Percentiles rank a stretch among this genome's conserved stretches.
Evolutionary conservation across 2,113 vertebrate species (phyloP).

Genomic region (Todiramphus chloris): DNA sequence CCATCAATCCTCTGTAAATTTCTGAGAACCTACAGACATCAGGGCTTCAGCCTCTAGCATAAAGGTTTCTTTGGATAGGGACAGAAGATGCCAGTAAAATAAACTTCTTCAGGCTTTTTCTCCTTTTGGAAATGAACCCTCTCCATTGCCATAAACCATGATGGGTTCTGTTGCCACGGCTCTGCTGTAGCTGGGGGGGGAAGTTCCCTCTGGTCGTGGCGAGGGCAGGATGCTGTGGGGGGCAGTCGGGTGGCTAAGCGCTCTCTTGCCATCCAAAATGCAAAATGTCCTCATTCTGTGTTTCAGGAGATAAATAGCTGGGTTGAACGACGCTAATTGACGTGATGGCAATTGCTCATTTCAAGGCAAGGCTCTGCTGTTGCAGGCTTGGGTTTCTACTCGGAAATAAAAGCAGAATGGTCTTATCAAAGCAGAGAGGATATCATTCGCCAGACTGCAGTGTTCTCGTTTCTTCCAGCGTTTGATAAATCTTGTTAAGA

Average conservation of each 20-base stretch:
- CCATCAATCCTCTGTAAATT: background rate
- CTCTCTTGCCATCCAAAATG: background rate
- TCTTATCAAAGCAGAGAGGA: background rate
- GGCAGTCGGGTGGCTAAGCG: background rate
- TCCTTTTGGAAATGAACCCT: background rate
- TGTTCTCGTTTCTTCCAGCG: background rate
- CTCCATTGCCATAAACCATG: accelerated
- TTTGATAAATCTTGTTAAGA: background rate
- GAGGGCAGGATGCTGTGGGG: background rate
- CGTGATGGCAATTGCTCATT: background rate
- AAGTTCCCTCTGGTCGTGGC: accelerated
- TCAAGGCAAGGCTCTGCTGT: background rate
- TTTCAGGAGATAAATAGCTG: background rate
- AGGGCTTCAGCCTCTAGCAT: background rate
- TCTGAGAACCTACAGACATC: accelerated
- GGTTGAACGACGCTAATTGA: background rate
- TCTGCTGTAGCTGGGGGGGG: background rate
- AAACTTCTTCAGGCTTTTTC: background rate
- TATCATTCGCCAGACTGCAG: accelerated
- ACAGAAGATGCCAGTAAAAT: background rate
- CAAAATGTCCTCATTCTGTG: background rate
- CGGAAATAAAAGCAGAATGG: background rate
- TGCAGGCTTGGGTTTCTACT: background rate
- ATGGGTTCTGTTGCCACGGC: background rate
- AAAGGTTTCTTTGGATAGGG: background rate